Conservation (phyloP, 1,140 invertebrate genomes). For the Caenorhabditis latens region DNA sequence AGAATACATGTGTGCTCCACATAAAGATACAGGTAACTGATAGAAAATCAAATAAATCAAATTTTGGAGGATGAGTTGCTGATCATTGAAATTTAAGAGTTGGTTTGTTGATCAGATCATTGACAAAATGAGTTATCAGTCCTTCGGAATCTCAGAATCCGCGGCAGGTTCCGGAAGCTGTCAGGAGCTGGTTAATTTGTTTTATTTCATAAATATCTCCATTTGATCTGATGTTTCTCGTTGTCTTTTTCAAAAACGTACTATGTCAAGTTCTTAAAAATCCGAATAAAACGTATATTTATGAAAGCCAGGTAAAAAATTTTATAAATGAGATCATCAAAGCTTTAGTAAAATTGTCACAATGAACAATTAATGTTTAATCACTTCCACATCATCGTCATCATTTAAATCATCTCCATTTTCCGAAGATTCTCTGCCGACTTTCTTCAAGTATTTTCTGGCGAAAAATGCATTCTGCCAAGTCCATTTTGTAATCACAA, state of each 20-base stretch:
- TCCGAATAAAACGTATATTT: too few species aligned
- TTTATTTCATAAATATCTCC: too few species aligned
- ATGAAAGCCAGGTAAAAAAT: background rate
- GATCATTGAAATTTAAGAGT: constrained; percentile 5
- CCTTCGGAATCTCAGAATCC: too few species aligned
- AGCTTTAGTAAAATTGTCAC: background rate
- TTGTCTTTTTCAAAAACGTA: too few species aligned
- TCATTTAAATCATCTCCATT: background rate
- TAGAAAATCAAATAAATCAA: background rate
- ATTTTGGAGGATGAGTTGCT: background rate
- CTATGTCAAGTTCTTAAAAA: too few species aligned
- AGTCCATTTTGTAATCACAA: constrained; percentile 43
- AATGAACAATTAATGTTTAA: constrained; percentile 6
- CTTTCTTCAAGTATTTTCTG: background rate
- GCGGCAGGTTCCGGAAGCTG: too few species aligned
- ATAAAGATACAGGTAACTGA: background rate
- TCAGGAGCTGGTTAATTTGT: too few species aligned
- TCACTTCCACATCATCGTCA: constrained; percentile 9
- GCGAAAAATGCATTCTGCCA: constrained; percentile 45
- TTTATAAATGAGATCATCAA: constrained; percentile 28
- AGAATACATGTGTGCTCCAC: background rate
- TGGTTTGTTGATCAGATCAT: constrained; percentile 9
- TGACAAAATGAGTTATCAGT: too few species aligned
- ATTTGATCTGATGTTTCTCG: too few species aligned
- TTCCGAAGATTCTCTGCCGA: background rate